Evolutionary conservation across 2,888 invertebrate species (phyloP), one percentile per base, ranked within the genome.

Genomic region (Amiota communis): DNA sequence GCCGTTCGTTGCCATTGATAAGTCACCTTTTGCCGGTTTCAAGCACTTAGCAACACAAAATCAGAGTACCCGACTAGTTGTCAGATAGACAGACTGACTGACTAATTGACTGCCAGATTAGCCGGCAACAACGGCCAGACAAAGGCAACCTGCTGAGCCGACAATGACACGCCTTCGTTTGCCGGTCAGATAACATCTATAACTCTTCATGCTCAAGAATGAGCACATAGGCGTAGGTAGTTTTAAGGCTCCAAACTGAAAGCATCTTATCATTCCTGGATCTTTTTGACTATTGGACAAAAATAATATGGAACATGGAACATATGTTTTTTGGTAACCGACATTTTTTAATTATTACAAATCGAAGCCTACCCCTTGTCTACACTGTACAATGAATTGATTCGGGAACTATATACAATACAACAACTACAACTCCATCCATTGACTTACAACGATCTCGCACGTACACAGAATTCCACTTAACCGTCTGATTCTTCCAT

Each of bases 1-100:
- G 80, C 80, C 81, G 81, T 80, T 81, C 81, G 70, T 75, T 72
- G 76, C 74, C 78, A 72, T 72, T 75, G 76, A 75, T 78, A 76
- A 63, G 61, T 70, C 72, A 48, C 48, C 53, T 8, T 68, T 49
- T 11, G 67, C 48, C 48, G 1, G 8, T 47, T 67, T 51, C 2
- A 53, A 23, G 56, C 72, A 75, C 77, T 59, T 75, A 72, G 75
- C 77, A 77, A 77, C 77, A 77, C 72, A 78, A 70, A 76, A 75
- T 59, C 36, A 53, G n/a, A 8, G 48, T 46, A 61, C 36, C 36
- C n/a, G 13, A 47, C 48, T n/a, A 47, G 53, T 11, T n/a, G 53
- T n/a, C n/a, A 53, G 53, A 53, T 15, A 53, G 36, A 36, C 36
- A 36, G 36, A 36, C 36, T 4, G 8, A 36, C 36, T 36, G 36